These are phyloP conservation scores for Sabellastarte sp. DNA, from an alignment of 2,888 invertebrate species.

Conservation along the genomic window DNA sequence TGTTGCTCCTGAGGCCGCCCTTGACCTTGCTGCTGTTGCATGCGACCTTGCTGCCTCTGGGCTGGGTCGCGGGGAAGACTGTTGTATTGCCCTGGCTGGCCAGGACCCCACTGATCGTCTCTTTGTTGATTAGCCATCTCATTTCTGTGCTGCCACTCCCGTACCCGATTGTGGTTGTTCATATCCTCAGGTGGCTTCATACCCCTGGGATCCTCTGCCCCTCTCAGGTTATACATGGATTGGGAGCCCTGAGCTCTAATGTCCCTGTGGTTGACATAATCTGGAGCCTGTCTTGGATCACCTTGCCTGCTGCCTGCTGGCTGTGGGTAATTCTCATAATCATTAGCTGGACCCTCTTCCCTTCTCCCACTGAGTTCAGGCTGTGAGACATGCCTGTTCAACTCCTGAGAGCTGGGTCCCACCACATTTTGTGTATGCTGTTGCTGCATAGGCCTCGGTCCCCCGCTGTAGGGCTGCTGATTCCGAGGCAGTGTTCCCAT, in stretches of 20 bases:
- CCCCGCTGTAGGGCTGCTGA: neutral
- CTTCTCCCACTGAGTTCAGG: conserved; percentile 13
- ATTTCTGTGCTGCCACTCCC: conserved; percentile 45
- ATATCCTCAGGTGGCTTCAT: neutral
- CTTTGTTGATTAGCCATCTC: neutral
- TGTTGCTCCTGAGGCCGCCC: neutral
- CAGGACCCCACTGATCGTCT: neutral
- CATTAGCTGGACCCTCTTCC: conserved; percentile 19
- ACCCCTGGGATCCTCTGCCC: conserved; percentile 1
- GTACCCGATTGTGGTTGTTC: conserved; percentile 19
- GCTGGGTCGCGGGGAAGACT: neutral
- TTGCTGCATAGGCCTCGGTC: neutral
- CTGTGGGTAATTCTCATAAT: conserved; percentile 50
- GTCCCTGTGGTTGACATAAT: conserved; percentile 17
- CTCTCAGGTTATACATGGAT: neutral
- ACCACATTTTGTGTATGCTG: no score
- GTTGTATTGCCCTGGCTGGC: neutral
- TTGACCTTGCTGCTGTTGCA: neutral
- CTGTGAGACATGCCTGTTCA: conserved; percentile 7
- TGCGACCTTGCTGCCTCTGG: neutral
- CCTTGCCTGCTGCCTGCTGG: conserved; percentile 22
- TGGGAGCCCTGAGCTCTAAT: neutral
- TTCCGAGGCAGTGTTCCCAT: neutral
- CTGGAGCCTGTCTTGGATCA: conserved; percentile 15
- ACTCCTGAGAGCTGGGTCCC: neutral